phyloP scores from a whole-genome alignment of 2,888 invertebrate genomes.

The Muschampia plurimacula region DNA sequence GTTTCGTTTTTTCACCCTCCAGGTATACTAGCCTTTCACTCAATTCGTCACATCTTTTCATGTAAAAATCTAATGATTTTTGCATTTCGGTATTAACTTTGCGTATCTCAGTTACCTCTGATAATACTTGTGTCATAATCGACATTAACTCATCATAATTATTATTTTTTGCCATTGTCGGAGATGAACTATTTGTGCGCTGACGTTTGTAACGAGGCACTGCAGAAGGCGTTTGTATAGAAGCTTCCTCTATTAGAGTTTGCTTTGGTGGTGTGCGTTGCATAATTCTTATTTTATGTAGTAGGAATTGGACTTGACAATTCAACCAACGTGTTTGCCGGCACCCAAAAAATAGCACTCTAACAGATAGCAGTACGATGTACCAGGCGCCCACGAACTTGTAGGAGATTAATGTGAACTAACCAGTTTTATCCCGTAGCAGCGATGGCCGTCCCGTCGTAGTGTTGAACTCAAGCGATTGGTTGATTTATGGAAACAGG shows the following conservation, averaged over 20 bases:
- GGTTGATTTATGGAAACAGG: neutral
- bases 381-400: neutral
- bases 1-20: neutral
- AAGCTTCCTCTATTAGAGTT: neutral
- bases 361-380: neutral
- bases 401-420: neutral
- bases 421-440: neutral
- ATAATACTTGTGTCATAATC: neutral
- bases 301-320: too few relatives aligned
- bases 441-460: neutral
- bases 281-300: neutral
- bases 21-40: neutral
- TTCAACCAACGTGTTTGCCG: too few relatives aligned
- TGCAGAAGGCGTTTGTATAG: neutral
- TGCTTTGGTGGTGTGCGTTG: constrained; percentile 3
- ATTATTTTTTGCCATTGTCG: neutral
- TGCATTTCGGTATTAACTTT: neutral
- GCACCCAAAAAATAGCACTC: too few relatives aligned
- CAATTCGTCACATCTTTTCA: neutral
- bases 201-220: neutral
- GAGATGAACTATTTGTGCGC: neutral
- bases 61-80: constrained; percentile 5
- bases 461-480: neutral
- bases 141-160: neutral
- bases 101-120: constrained; percentile 1